Evolutionary conservation across 1,140 invertebrate genomes (phyloP).

Genomic region (Ganaspis sp.): DNA sequence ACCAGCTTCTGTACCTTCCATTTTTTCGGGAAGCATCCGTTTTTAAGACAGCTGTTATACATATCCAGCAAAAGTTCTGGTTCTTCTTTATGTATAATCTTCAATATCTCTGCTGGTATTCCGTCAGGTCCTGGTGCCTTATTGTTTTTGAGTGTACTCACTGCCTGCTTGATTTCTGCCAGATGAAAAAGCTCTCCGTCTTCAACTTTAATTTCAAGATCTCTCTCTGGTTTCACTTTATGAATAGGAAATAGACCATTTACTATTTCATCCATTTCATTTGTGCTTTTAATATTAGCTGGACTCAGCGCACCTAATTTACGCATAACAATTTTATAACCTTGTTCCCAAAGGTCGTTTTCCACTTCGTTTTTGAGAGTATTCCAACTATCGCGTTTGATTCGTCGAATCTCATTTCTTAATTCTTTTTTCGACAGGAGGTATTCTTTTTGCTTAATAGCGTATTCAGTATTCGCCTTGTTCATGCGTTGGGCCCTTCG

Average conservation of each 20-base stretch:
- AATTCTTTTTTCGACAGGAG: not conserved
- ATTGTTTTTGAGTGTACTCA: not conserved
- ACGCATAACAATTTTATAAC: not conserved
- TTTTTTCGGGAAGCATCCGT: constrained; percentile 35
- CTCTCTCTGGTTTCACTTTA: not conserved
- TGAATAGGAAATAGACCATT: not conserved
- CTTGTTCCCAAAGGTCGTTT: not conserved
- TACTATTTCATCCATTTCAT: not conserved
- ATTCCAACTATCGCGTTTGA: not conserved
- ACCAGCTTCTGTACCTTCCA: constrained; percentile 41
- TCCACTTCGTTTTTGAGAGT: not conserved
- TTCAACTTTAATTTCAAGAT: not conserved
- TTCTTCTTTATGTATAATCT: constrained; percentile 24
- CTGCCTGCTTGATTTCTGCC: not conserved
- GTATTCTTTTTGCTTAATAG: not conserved
- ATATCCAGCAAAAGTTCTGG: constrained; percentile 35
- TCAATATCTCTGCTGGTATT: constrained; percentile 46
- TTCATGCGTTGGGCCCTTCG: not conserved
- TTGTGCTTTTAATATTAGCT: not conserved
- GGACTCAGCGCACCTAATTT: not conserved
- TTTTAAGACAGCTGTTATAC: constrained; percentile 42
- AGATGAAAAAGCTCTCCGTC: not conserved
- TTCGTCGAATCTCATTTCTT: not conserved
- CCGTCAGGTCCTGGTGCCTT: constrained; percentile 54
- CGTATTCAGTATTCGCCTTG: constrained; percentile 12